A percentile compares a stretch with the other conserved stretches of the same genome.
Conservation (phyloP, 2,888 invertebrate genomes). For the Limnephilus marmoratus region DNA sequence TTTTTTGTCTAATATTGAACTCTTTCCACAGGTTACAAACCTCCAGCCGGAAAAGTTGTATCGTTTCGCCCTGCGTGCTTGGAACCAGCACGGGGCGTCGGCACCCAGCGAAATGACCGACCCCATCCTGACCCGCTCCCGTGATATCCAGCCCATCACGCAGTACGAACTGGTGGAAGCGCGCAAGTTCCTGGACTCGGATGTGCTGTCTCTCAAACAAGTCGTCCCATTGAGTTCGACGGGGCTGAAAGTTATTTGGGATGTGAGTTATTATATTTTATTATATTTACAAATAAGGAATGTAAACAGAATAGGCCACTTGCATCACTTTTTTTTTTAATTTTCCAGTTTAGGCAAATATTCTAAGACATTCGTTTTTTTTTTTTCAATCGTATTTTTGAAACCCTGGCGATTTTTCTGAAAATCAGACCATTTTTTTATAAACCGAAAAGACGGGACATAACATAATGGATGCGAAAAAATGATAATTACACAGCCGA, state of each 20-base stretch:
- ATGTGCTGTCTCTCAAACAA: conserved; percentile 85
- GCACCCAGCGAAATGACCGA: conserved; percentile 87
- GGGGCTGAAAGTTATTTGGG: conserved; percentile 88
- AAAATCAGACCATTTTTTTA: too few species aligned
- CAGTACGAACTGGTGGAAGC: conserved; percentile 88
- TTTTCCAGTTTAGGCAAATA: too few species aligned
- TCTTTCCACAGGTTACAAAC: conserved; percentile 75
- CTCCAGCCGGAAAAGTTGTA: conserved; percentile 89
- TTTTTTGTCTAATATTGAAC: neutral
- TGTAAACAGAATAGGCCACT: too few species aligned
- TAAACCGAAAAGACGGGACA: too few species aligned
- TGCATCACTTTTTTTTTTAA: too few species aligned
- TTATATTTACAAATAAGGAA: neutral
- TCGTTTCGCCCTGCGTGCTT: conserved; percentile 90
- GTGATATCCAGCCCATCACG: conserved; percentile 82
- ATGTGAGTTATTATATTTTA: conserved; percentile 78
- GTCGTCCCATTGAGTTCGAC: conserved; percentile 85
- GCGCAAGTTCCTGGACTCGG: conserved; percentile 85
- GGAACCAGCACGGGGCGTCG: conserved; percentile 91
- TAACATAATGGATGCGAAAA: too few species aligned
- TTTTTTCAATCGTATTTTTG: too few species aligned
- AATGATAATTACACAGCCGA: too few species aligned
- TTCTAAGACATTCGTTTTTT: too few species aligned
- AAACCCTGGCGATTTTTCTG: too few species aligned
- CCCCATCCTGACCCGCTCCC: conserved; percentile 82